These are phyloP conservation scores for Bellardia pandia DNA, from an alignment of 2,888 invertebrate species.

Conservation along the genomic window DNA sequence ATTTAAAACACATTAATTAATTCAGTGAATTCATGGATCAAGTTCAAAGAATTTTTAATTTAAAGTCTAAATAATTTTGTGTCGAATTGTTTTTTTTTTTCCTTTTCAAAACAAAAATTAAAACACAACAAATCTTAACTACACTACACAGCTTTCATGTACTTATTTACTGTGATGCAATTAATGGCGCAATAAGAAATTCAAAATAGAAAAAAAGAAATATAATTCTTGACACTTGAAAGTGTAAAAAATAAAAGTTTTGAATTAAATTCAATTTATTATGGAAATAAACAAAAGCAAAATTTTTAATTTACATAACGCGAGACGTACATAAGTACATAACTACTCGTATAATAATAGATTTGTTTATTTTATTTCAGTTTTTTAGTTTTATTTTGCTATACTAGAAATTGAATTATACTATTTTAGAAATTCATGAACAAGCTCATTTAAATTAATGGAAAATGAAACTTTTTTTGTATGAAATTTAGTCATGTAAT, in stretches of 20 bases:
- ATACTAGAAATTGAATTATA: not conserved
- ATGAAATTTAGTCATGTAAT: slow-evolving; percentile 9
- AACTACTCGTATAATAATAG: not conserved
- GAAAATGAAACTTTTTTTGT: not conserved
- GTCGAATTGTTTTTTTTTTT: not conserved
- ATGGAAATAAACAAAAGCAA: slow-evolving; percentile 30
- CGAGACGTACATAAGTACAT: not conserved
- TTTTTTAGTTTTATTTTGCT: not conserved
- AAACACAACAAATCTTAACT: slow-evolving; percentile 14
- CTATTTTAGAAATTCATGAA: slow-evolving; percentile 42
- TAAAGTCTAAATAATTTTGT: slow-evolving; percentile 26
- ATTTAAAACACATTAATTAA: slow-evolving; percentile 53
- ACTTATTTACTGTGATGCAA: slow-evolving; percentile 58
- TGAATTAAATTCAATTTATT: slow-evolving; percentile 52
- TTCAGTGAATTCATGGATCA: slow-evolving; percentile 51
- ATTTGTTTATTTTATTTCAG: not conserved
- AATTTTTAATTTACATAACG: slow-evolving; percentile 43
- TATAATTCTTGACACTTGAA: not conserved
- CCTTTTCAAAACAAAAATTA: not conserved
- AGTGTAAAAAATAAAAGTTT: slow-evolving; percentile 23
- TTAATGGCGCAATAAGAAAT: slow-evolving; percentile 59
- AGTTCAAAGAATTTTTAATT: slow-evolving; percentile 63
- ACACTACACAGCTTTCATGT: slow-evolving; percentile 32
- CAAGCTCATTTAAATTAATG: slow-evolving; percentile 62
- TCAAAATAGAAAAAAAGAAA: slow-evolving; percentile 12